Base-by-base conservation (phyloP, 2,888 invertebrate genomes). In the Cremastinae sp. region DNA sequence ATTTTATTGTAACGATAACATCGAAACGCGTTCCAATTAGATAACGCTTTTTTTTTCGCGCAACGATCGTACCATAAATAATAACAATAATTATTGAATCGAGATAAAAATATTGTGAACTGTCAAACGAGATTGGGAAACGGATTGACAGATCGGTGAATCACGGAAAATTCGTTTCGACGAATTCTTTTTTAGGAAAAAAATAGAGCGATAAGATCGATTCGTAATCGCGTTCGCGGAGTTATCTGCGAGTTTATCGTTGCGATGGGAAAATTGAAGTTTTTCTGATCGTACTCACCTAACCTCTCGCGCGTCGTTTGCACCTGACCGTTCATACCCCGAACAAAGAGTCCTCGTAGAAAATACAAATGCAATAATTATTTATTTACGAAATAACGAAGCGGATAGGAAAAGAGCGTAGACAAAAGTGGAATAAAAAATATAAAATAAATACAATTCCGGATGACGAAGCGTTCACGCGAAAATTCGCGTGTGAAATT, bases 301-400 rank as follows among this genome's bases (percentile, higher is more conserved):
- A 88, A 88, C 87, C 88, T 88, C 83, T 88, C 87, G 78, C 84
- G 83, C 74, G 88, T 82, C 47, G 87, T 82, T 74, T 87, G 87
- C 78, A 88, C 84, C 80, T 88, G 88, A 69, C 87, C 87, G 82
- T 88, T 88, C 88, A 88, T 88, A 75, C 79, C 83, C 78, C 75
- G 65, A 66, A 61, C 18, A 58, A 20, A 10, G 43, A 55, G 22
- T 70, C 47, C 58, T 41, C 72, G 76, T 68, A 45, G 20, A 39
- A 64, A 68, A 68, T 62, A 28, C 28, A 62, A 66, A 71, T 75
- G 62, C 43, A 58, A 65, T 14, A 20, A n/a, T n/a, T n/a, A n/a
- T n/a, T 39, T 71, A 49, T 18, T 51, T 41, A 22, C n/a, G 2
- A 12, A 20, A 16, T 43, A 39, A 28, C 41, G 43, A 37, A 37